phyloP scores from a whole-genome alignment of 2,797 vertebrate genomes.

The Euthynnus affinis region DNA sequence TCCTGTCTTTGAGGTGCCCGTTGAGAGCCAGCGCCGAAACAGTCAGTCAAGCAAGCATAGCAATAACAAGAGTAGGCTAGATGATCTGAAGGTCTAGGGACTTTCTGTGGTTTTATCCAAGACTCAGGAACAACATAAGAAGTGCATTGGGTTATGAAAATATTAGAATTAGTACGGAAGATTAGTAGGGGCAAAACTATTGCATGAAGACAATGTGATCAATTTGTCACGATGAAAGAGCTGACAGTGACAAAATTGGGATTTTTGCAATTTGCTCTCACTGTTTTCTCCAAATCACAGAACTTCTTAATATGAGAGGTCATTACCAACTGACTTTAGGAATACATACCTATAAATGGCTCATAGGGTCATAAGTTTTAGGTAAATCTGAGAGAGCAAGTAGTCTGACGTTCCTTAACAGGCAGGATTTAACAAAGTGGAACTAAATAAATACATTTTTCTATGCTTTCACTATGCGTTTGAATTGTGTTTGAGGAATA shows the following conservation, averaged over 20 bases:
- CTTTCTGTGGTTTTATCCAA: neutral
- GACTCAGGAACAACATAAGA: constrained; percentile 13
- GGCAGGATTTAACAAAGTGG: neutral
- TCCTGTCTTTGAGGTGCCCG: constrained; percentile 56
- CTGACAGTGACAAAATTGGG: neutral
- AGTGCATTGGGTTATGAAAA: neutral
- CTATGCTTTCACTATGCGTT: neutral
- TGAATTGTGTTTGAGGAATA: neutral
- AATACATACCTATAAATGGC: neutral
- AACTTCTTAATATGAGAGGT: neutral
- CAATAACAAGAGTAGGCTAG: constrained; percentile 84
- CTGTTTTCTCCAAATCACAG: neutral
- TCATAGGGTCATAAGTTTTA: neutral
- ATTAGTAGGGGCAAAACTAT: constrained; percentile 1
- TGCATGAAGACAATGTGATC: neutral
- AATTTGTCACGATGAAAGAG: constrained; percentile 1
- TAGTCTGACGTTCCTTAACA: neutral
- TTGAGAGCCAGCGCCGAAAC: constrained; percentile 78
- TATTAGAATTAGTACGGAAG: neutral
- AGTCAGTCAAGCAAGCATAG: constrained; percentile 88
- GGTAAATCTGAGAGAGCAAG: neutral
- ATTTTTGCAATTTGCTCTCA: neutral
- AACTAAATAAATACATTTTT: neutral
- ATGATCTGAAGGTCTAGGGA: constrained; percentile 85
- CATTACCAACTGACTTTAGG: neutral